Evolutionary conservation across 2,113 vertebrate genomes (phyloP).

Genomic region (Lampris incognitus): DNA sequence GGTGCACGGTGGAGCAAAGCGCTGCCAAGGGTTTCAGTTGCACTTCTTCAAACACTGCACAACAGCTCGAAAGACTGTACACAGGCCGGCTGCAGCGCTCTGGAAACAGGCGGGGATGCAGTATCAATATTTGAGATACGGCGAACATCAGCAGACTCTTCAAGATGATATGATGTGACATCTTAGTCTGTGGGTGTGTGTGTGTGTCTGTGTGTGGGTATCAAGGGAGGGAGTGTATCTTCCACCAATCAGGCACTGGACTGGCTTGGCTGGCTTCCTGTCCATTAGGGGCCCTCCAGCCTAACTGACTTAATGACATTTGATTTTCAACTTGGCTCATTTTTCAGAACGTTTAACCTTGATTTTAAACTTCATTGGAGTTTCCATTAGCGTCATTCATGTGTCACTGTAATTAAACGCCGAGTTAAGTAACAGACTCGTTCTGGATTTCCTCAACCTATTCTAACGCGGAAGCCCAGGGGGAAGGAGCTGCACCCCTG

Average conservation of each 20-base stretch:
- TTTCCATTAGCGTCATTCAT: constrained; percentile 42
- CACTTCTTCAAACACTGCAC: background rate
- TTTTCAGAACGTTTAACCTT: constrained; percentile 64
- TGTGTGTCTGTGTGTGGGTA: constrained; percentile 10
- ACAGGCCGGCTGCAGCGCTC: no score
- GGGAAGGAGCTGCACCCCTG: background rate
- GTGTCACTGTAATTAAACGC: constrained; percentile 39
- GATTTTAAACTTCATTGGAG: constrained; percentile 41
- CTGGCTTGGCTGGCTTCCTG: constrained; percentile 25
- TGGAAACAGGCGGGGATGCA: background rate
- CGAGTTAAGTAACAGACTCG: constrained; percentile 15
- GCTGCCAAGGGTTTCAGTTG: background rate
- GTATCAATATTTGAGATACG: constrained; percentile 8
- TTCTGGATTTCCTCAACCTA: background rate
- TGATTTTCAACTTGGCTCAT: constrained; percentile 48
- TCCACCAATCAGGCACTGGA: constrained; percentile 29
- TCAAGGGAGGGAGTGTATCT: constrained; percentile 15
- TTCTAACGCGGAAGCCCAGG: no score
- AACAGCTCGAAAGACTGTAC: background rate
- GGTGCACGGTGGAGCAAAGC: no score
- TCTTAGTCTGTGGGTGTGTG: background rate
- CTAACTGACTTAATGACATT: constrained; percentile 41
- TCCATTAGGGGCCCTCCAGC: constrained; percentile 36
- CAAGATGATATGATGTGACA: background rate
- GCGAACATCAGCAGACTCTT: background rate